Base-by-base conservation (phyloP, 2,113 vertebrate genomes). In the Agapornis roseicollis region DNA sequence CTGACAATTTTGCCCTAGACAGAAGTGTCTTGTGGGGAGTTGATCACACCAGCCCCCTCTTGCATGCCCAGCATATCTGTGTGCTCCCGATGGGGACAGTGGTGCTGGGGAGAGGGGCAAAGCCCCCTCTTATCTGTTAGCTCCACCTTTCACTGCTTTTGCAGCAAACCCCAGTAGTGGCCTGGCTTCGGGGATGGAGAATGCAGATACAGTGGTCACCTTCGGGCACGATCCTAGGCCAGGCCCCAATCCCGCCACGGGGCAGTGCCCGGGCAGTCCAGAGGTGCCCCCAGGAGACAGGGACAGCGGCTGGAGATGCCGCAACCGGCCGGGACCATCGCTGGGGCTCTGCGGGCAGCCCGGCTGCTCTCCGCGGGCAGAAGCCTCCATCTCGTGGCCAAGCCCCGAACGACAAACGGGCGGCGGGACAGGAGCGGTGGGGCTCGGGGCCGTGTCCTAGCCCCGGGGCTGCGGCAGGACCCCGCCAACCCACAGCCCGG, bases 371-470 rank as follows among this genome's bases (percentile, higher is more conserved):
- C 44, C 17, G 66, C 44, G 39, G 77, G 93, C 88, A 55, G 83
- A 96, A 85, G 96, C 89, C 95, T 96, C 98, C 97, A 97, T 76
- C 98, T 97, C 41, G 97, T 97, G 98, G 98, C 91, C 88, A 68
- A 90, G 65, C 3, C 7, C 55, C 55, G 84, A 96, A 97, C 28
- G 52, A 69, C 97, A 98, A 80, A 65, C 0, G 1, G n/a, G 47
- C 49, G 33, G 63, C 3, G 7, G 94, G 56, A 63, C 37, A 5
- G 60, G 5, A 44, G 66, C 23, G 71, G 20, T 4, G 3, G n/a
- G 3, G 23, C 7, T 37, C 0, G 50, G 44, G 80, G 10, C 44
- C 6, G 0, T 1, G 42, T 18, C 77, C 27, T 66, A 1, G 1
- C 12, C 61, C 46, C 1, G 14, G 13, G 66, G 5, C 68, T 25